Percentiles rank a stretch among this genome's conserved stretches.
phyloP scores from a whole-genome alignment of 2,888 invertebrate species.

The Oasisia sp. region DNA sequence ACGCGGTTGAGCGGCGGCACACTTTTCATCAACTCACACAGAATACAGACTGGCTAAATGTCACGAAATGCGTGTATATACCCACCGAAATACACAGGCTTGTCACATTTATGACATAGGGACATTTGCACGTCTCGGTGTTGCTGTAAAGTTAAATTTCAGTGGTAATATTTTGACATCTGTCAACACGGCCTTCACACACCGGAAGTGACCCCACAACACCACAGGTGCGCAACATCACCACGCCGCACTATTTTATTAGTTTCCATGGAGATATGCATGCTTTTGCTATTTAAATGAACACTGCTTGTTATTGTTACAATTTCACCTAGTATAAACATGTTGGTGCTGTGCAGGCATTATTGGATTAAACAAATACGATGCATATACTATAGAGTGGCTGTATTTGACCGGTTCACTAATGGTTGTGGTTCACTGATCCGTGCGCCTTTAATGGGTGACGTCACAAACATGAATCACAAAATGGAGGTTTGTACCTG shows the following conservation, averaged over 20 bases:
- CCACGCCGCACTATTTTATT: neutral
- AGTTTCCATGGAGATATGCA: neutral
- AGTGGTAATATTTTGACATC: neutral
- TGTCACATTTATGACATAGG: constrained; percentile 17
- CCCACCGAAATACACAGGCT: constrained; percentile 17
- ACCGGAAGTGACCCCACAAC: constrained; percentile 6
- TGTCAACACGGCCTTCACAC: neutral
- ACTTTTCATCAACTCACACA: neutral
- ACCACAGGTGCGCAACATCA: constrained; percentile 11
- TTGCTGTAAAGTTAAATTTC: neutral
- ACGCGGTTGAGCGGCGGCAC: neutral
- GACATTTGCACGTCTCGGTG: neutral
- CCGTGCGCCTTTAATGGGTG: neutral
- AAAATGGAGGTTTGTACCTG: constrained; percentile 17
- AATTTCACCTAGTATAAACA: neutral
- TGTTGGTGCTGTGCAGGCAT: neutral
- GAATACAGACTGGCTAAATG: neutral
- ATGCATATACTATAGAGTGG: neutral
- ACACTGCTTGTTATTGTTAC: neutral
- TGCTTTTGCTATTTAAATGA: neutral
- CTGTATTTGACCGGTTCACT: constrained; percentile 17
- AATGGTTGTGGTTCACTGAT: constrained; percentile 6
- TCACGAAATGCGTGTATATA: neutral
- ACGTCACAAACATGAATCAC: constrained; percentile 17
- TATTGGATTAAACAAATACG: neutral